A percentile compares a stretch with the other conserved stretches of the same genome.
phyloP scores from a whole-genome alignment of 2,797 vertebrate species.

The Acanthiza pusilla region DNA sequence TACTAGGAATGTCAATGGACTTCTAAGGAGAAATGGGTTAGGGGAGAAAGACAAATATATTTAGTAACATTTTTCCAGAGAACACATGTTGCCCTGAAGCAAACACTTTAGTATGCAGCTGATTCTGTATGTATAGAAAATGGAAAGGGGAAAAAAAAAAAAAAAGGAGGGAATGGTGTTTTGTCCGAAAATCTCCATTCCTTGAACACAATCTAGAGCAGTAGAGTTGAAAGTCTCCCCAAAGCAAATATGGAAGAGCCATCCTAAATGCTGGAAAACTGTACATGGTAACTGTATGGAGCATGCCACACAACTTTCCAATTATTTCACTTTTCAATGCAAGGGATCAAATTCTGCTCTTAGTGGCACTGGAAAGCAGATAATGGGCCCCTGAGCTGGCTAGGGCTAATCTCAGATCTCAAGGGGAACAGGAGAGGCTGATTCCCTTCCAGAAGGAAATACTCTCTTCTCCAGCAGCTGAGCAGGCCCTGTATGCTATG shows the following conservation, averaged over 20 bases:
- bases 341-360: not conserved
- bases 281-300: not conserved
- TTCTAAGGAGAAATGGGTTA: constrained; percentile 3
- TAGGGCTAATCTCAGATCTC: not conserved
- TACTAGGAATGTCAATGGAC: constrained; percentile 40
- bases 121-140: not conserved
- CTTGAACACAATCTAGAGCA: not conserved
- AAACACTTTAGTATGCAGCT: not conserved
- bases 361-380: not conserved
- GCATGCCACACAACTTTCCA: not conserved
- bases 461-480: not conserved
- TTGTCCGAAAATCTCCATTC: not conserved
- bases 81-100: not conserved
- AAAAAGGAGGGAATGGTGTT: accelerated
- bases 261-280: not conserved
- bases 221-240: not conserved
- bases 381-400: not conserved
- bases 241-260: not conserved
- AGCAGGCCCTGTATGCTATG: not conserved
- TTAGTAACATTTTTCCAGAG: not conserved
- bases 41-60: constrained; percentile 8
- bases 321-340: not conserved
- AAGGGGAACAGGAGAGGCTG: not conserved
- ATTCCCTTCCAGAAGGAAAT: not conserved
- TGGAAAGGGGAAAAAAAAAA: not conserved